Evolutionary conservation across 2,888 invertebrate genomes (phyloP).

Genomic region (Drosophila parthenogenetica): DNA sequence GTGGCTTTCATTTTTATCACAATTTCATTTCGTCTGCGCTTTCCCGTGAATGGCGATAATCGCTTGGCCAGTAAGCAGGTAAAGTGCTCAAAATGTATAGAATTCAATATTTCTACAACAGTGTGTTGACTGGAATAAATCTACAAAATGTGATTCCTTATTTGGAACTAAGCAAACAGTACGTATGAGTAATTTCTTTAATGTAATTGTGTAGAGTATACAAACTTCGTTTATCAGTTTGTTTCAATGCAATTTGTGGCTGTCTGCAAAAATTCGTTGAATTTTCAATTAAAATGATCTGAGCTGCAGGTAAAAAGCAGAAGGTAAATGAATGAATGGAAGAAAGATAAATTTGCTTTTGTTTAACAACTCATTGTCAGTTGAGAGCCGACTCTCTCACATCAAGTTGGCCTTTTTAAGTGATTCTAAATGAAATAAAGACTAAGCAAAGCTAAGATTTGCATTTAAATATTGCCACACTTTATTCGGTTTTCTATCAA

Average conservation of each 20-base stretch:
- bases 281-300: slow-evolving; percentile 63
- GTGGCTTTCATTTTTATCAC: slow-evolving; percentile 22
- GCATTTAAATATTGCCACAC: slow-evolving; percentile 18
- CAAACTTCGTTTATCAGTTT: slow-evolving; percentile 17
- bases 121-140: background rate
- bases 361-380: slow-evolving; percentile 46
- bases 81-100: background rate
- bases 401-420: slow-evolving; percentile 14
- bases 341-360: slow-evolving; percentile 34
- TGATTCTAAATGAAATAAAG: background rate
- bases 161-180: background rate
- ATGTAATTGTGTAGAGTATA: slow-evolving; percentile 19
- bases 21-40: slow-evolving; percentile 22
- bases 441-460: background rate
- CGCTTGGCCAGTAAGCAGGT: background rate
- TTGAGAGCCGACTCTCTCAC: slow-evolving; percentile 1
- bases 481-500: slow-evolving; percentile 3
- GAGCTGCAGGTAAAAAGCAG: slow-evolving; percentile 33
- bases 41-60: background rate
- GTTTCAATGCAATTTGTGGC: slow-evolving; percentile 38
- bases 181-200: background rate
- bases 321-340: slow-evolving; percentile 15
- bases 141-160: too few species aligned
- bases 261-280: slow-evolving; percentile 52
- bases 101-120: background rate